Evolutionary conservation across 2,113 vertebrate species (phyloP), one percentile per base, ranked within the genome.

Genomic region (Picathartes gymnocephalus): DNA sequence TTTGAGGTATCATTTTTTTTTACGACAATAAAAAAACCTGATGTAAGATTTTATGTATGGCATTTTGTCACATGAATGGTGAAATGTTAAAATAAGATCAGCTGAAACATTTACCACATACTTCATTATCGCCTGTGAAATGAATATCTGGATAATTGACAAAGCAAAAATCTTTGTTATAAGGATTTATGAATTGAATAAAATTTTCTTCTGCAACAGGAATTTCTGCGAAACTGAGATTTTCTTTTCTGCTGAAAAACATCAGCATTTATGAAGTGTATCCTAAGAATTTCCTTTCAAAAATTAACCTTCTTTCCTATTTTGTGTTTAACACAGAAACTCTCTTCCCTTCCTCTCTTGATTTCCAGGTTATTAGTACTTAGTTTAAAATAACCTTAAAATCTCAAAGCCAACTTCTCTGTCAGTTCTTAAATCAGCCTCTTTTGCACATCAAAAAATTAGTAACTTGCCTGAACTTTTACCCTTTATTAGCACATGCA

Each of bases 101-200:
- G 84, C 84, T 93, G 27, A 47, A 95, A 94, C 66, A 92, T 97
- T 97, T 97, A 90, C 65, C 66, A 81, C 71, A 64, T 60, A 91
- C 17, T 72, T 92, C 95, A 94, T 95, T 96, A 96, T 93, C 66
- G 87, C 85, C 58, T 33, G 21, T 83, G 80, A 86, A 97, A 97
- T 86, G 90, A 92, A 93, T 97, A 97, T 93, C 90, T 95, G 77
- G 83, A 93, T 97, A 97, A 97, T 96, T 97, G 91, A 81, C 90
- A 95, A 96, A 92, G 95, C 77, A 96, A 93, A 96, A 97, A 88
- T 83, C 9, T n/a, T 88, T 95, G 73, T 87, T 90, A 61, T 69
- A 89, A 74, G 47, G 81, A 96, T 97, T 98, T 97, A 97, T 94
- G 94, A 95, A 94, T 96, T 96, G 81, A 88, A 97, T 96, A 97